These are phyloP conservation scores for Solen grandis DNA, from an alignment of 1,140 invertebrate species.

Conservation along the genomic window DNA sequence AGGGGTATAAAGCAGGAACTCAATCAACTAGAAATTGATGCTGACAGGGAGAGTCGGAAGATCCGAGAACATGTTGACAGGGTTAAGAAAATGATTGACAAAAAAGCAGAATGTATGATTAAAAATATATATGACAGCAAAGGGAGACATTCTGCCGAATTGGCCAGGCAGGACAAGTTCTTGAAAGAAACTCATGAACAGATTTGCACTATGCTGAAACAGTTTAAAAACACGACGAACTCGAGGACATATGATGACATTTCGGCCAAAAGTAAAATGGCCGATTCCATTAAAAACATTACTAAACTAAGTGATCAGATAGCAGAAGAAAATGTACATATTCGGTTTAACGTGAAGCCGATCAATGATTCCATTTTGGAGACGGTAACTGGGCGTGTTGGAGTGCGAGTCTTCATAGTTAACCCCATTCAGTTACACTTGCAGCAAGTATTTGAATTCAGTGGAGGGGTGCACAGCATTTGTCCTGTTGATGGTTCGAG, in stretches of 20 bases:
- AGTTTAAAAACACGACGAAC: neutral
- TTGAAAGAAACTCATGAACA: slow-evolving; percentile 1
- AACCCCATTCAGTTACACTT: slow-evolving; percentile 9
- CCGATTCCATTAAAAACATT: slow-evolving; percentile 15
- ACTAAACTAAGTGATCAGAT: slow-evolving; percentile 25
- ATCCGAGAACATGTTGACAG: slow-evolving; percentile 35
- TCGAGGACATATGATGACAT: neutral
- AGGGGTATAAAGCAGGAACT: neutral
- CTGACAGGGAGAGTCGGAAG: slow-evolving; percentile 30
- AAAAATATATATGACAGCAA: slow-evolving; percentile 35
- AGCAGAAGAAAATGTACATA: slow-evolving; percentile 45
- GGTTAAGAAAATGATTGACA: slow-evolving; percentile 25
- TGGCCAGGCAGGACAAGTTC: slow-evolving; percentile 17
- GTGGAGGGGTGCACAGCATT: slow-evolving; percentile 31
- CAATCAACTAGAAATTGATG: slow-evolving; percentile 3
- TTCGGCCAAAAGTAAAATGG: neutral
- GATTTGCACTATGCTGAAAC: slow-evolving; percentile 4
- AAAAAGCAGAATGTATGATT: slow-evolving; percentile 17
- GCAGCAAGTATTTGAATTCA: neutral
- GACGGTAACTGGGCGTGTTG: slow-evolving; percentile 25
- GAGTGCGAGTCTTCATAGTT: slow-evolving; percentile 36
- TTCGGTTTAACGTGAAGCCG: slow-evolving; percentile 31
- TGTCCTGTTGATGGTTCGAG: slow-evolving; percentile 27
- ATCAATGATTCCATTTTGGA: neutral
- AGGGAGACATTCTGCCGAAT: slow-evolving; percentile 13